Conservation (phyloP, 2,888 invertebrate species). For the Pyralis farinalis region DNA sequence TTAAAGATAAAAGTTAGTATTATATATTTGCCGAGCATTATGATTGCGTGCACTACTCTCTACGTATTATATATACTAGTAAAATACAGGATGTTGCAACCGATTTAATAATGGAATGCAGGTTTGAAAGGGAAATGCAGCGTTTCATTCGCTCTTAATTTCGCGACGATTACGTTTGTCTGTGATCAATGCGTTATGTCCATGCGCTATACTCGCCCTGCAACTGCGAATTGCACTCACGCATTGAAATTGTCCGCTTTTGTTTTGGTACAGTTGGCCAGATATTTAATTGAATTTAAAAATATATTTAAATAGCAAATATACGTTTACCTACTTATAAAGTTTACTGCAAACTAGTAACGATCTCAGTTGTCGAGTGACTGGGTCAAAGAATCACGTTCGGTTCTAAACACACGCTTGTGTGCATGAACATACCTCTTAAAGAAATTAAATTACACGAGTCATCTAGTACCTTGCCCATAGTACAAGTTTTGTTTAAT, state of each 20-base stretch:
- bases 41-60: constrained; percentile 23
- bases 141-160: constrained; percentile 42
- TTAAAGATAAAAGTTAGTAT: constrained; percentile 33
- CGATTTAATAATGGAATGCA: constrained; percentile 45
- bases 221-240: constrained; percentile 31
- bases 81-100: constrained; percentile 60
- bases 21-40: constrained; percentile 37
- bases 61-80: constrained; percentile 33
- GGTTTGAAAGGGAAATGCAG: constrained; percentile 27
- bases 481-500: too few species aligned
- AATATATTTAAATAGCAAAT: too few species aligned
- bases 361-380: too few species aligned
- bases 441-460: too few species aligned
- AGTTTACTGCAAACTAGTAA: too few species aligned
- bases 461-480: too few species aligned
- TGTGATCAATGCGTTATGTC: constrained; percentile 33
- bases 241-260: constrained; percentile 33
- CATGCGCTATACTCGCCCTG: constrained; percentile 37
- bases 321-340: too few species aligned
- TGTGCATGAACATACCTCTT: too few species aligned
- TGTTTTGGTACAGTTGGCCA: constrained; percentile 29
- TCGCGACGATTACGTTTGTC: constrained; percentile 50
- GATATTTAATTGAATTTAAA: too few species aligned
- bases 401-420: too few species aligned
- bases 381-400: too few species aligned